Evolutionary conservation across 2,113 vertebrate genomes (phyloP), one percentile per base, ranked within the genome.

Genomic region (Dryoscopus gambensis): DNA sequence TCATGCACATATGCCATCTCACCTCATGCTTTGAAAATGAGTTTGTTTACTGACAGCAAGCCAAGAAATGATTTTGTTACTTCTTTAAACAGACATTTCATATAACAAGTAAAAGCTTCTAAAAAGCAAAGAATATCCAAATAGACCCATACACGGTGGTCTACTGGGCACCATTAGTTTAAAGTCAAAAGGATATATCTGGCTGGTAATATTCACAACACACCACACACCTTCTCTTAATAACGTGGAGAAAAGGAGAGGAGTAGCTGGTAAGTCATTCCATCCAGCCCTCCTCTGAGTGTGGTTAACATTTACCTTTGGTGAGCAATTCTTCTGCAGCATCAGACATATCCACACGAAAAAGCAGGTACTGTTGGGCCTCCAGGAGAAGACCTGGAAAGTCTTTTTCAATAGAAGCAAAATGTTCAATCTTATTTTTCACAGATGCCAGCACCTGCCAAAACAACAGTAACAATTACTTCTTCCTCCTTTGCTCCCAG

Each of bases 361-460:
- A 98, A 84, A 99, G 98, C 87, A 99, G 97, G 97, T 99, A 99
- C 87, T 99, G 98, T 67, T 99, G 99, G 47, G 99, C 99, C 42
- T 99, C 98, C 55, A 98, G 97, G 55, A 99, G 98, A 93, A 99
- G 97, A 74, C 98, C 97, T 3, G 98, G 97, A 67, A 99, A 99
- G 95, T 99, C 99, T 94, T 98, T 98, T 96, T 98, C 98, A 70
- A 95, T 44, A 6, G 98, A 98, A 47, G 98, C 98, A 96, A 98
- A 98, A 91, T 98, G 97, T 59, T 99, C 99, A 19, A 99, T 99
- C 98, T 99, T 99, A 96, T 99, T 99, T 97, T 99, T 99, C 95
- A 99, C 98, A 62, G 98, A 99, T 60, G 99, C 99, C 27, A 99
- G 98, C 65, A 99, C 99, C 99, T 99, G 97, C 65, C 95, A 94